Conservation (phyloP, 1,140 invertebrate species). For the Anagrus nilaparvatae region DNA sequence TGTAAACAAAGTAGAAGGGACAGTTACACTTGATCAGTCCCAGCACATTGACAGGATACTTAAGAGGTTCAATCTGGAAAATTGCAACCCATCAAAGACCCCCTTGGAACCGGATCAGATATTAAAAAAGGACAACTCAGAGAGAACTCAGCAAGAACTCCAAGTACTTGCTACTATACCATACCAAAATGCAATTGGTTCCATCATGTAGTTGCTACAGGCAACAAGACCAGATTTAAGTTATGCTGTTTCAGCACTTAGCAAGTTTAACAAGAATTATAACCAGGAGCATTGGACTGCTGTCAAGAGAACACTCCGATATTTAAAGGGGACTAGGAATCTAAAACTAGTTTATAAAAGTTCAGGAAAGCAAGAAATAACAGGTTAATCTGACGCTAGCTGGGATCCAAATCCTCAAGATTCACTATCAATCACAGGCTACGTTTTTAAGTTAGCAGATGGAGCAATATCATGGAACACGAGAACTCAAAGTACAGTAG, state of each 20-base stretch:
- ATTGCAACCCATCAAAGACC: constrained; percentile 27
- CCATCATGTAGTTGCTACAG: constrained; percentile 29
- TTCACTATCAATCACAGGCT: neutral
- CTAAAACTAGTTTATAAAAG: neutral
- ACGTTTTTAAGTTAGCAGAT: neutral
- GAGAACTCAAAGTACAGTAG: constrained; percentile 28
- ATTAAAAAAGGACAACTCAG: constrained; percentile 18
- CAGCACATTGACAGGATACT: constrained; percentile 28
- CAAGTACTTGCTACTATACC: constrained; percentile 4
- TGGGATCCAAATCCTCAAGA: neutral
- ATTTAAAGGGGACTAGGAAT: constrained; percentile 1
- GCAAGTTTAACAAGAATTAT: neutral
- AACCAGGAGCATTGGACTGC: neutral
- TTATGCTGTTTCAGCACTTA: constrained; percentile 32
- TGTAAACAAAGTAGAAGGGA: neutral
- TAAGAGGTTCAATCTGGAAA: constrained; percentile 26
- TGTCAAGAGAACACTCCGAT: neutral
- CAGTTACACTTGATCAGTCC: constrained; percentile 3
- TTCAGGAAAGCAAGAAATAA: neutral
- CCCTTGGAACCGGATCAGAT: constrained; percentile 25
- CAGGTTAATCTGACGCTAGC: neutral
- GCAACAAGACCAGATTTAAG: constrained; percentile 38
- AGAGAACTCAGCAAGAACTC: constrained; percentile 6
- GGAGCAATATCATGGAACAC: constrained; percentile 23
- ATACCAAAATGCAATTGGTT: constrained; percentile 29